These are phyloP conservation scores for Botrylloides violaceus DNA, from an alignment of 23 tunicate species.

Conservation along the genomic window DNA sequence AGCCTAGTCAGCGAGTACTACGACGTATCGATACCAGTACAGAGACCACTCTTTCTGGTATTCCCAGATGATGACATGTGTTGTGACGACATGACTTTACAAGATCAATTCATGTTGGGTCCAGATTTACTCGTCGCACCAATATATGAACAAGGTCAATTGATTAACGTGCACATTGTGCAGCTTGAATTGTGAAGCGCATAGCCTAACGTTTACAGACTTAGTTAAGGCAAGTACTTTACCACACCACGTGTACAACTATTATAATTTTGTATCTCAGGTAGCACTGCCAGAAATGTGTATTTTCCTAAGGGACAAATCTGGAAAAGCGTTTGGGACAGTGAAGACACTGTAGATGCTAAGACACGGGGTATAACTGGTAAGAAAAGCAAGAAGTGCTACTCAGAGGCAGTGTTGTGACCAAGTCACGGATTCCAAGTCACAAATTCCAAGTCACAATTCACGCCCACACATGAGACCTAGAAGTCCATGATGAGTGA, in stretches of 20 bases:
- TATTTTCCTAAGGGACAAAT: slow-evolving; percentile 8
- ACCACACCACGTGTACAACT: no score
- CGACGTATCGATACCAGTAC: slow-evolving; percentile 8
- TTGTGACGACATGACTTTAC: neutral
- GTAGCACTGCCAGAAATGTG: neutral
- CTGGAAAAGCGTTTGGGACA: slow-evolving; percentile 7
- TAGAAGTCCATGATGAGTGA: no score
- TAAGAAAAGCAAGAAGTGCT: no score
- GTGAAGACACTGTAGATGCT: neutral
- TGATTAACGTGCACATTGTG: no score
- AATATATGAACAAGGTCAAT: slow-evolving; percentile 2
- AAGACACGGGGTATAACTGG: neutral
- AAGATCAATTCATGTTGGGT: slow-evolving; percentile 26
- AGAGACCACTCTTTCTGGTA: slow-evolving; percentile 13
- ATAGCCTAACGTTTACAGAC: no score
- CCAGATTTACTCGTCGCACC: slow-evolving; percentile 32
- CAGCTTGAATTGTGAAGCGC: no score
- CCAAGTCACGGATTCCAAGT: no score
- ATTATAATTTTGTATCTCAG: no score
- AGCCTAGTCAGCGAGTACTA: slow-evolving; percentile 9
- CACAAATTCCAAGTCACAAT: no score
- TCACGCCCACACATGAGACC: no score
- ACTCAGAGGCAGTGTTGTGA: no score
- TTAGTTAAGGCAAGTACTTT: no score
- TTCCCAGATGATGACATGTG: slow-evolving; percentile 4